Evolutionary conservation across 2,113 vertebrate species (phyloP).

Genomic region (Chaenocephalus aceratus): DNA sequence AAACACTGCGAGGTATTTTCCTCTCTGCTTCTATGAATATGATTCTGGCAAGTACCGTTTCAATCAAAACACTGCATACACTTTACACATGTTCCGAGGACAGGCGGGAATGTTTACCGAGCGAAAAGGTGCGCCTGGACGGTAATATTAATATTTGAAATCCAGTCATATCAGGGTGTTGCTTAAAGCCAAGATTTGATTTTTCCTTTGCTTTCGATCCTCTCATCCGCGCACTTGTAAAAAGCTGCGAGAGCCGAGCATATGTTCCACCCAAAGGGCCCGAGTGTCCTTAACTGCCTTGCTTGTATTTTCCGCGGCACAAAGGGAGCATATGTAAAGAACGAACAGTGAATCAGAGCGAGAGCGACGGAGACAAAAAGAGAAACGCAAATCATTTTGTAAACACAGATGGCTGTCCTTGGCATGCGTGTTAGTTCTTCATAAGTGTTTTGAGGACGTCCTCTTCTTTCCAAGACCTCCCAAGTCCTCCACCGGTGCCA

Average conservation of each 20-base stretch:
- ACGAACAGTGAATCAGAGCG: conserved; percentile 76
- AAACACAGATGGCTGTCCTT: conserved; percentile 83
- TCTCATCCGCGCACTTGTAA: conserved; percentile 65
- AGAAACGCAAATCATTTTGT: conserved; percentile 73
- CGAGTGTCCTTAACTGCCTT: conserved; percentile 72
- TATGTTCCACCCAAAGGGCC: conserved; percentile 75
- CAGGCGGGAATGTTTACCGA: conserved; percentile 36
- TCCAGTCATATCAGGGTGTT: conserved; percentile 45
- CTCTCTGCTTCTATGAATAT: conserved; percentile 40
- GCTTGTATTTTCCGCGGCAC: conserved; percentile 74
- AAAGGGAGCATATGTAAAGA: conserved; percentile 83
- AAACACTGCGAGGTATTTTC: conserved; percentile 59
- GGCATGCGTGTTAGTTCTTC: conserved; percentile 74
- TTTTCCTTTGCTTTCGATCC: conserved; percentile 29
- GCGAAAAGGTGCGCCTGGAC: conserved; percentile 28
- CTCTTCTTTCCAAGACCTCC: conserved; percentile 78
- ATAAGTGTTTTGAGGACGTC: conserved; percentile 81
- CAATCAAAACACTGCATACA: conserved; percentile 65
- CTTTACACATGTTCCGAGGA: conserved; percentile 39
- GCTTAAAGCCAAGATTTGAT: conserved; percentile 47
- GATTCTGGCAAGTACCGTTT: conserved; percentile 45
- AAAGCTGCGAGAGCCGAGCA: conserved; percentile 70
- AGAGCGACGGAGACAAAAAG: conserved; percentile 73
- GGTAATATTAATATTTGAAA: conserved; percentile 56
- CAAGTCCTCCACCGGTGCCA: conserved; percentile 63